Percentiles rank a stretch among this genome's conserved stretches.
phyloP scores from a whole-genome alignment of 2,888 invertebrate species.

The Liopterus haemorrhoidalis region DNA sequence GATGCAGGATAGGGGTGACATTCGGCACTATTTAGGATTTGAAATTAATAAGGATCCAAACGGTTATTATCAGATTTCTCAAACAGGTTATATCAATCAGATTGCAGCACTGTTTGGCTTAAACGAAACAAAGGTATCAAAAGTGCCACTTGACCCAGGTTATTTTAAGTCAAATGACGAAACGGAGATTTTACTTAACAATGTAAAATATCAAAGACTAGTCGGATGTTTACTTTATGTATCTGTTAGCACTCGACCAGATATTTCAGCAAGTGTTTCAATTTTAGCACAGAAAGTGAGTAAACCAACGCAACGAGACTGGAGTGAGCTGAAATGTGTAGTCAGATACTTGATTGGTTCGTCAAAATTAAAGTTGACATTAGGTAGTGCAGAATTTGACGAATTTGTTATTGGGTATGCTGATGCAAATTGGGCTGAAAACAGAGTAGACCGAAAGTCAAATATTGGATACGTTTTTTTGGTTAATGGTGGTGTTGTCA shows the following conservation, averaged over 20 bases:
- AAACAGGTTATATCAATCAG: not conserved
- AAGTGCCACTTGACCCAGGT: slow-evolving; percentile 6
- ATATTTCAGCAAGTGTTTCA: slow-evolving; percentile 30
- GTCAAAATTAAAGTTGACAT: slow-evolving; percentile 26
- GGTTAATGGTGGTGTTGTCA: slow-evolving; percentile 28
- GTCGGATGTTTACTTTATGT: slow-evolving; percentile 28
- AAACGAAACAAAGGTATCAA: not conserved
- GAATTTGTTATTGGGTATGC: slow-evolving; percentile 30
- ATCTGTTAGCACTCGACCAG: slow-evolving; percentile 31
- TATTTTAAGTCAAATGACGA: slow-evolving; percentile 8
- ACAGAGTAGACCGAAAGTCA: slow-evolving; percentile 34
- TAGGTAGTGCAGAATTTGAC: slow-evolving; percentile 12
- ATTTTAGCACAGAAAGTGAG: slow-evolving; percentile 34
- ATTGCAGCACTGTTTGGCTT: not conserved
- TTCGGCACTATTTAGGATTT: slow-evolving; percentile 6
- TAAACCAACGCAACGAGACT: slow-evolving; percentile 31
- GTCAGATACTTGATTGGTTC: slow-evolving; percentile 31
- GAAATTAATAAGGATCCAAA: not conserved
- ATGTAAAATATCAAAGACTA: slow-evolving; percentile 16
- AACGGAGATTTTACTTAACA: slow-evolving; percentile 1
- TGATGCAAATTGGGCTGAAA: slow-evolving; percentile 40
- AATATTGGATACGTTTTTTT: slow-evolving; percentile 35
- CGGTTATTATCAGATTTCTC: not conserved
- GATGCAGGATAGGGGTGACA: not conserved
- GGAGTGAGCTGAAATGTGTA: slow-evolving; percentile 34